Percentiles rank a stretch among this genome's conserved stretches.
These are phyloP conservation scores for Solenodon paradoxus DNA, from an alignment of 2,113 vertebrate species.

Conservation along the genomic window DNA sequence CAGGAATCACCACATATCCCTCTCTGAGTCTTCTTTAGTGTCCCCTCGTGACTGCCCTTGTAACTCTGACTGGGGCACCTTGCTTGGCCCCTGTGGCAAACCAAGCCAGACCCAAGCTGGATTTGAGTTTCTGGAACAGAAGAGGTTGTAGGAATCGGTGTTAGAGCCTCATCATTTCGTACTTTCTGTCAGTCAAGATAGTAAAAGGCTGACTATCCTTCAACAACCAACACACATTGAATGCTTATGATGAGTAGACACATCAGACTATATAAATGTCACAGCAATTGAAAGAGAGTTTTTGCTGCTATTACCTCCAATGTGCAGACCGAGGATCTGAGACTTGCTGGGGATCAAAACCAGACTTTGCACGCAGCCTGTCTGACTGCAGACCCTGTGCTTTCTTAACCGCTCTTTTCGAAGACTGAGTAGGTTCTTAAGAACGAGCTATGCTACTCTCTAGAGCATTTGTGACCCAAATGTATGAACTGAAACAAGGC, in stretches of 20 bases:
- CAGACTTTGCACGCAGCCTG: conserved; percentile 32
- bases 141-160: not conserved
- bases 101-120: not conserved
- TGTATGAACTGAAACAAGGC: conserved; percentile 66
- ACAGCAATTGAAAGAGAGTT: not conserved
- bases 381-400: not conserved
- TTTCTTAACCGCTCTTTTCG: not conserved
- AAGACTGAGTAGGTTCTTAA: conserved; percentile 50
- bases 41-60: not conserved
- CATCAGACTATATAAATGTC: not conserved
- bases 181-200: not conserved
- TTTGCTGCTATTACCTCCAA: not conserved
- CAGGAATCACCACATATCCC: no score
- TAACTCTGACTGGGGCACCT: not conserved
- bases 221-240: not conserved
- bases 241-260: not conserved
- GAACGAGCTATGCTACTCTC: conserved; percentile 1
- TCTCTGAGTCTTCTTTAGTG: not conserved
- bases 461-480: conserved; percentile 51
- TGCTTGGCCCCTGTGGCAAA: not conserved
- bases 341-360: not conserved
- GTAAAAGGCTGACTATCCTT: not conserved
- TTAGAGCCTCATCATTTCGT: not conserved
- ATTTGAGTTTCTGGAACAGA: not conserved
- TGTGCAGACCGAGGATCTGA: not conserved